These are phyloP conservation scores for Leptopilina syphax DNA, from an alignment of 2,888 invertebrate genomes.

Conservation along the genomic window DNA sequence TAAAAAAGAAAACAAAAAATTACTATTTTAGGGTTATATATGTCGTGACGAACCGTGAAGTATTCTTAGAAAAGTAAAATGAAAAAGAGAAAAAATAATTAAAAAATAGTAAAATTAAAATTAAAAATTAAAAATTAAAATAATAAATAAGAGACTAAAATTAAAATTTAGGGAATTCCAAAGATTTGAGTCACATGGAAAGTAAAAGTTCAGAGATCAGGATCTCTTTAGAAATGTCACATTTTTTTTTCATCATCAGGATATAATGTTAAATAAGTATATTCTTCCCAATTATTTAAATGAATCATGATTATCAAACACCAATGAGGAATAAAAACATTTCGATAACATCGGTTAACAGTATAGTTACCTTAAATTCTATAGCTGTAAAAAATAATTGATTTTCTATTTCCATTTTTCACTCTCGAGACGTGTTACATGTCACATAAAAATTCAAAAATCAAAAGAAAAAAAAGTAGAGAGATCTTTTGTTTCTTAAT, in stretches of 20 bases:
- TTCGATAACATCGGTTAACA: neutral
- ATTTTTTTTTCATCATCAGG: too few relatives aligned
- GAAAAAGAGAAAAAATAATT: conserved; percentile 23
- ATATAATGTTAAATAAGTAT: too few relatives aligned
- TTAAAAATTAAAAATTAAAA: neutral
- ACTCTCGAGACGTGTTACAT: neutral
- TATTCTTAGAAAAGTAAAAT: conserved; percentile 39
- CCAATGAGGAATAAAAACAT: neutral
- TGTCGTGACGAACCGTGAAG: conserved; percentile 12
- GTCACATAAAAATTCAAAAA: neutral
- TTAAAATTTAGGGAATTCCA: conserved; percentile 4
- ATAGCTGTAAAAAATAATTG: neutral
- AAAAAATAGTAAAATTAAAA: neutral
- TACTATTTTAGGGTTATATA: neutral
- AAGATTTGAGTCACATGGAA: conserved; percentile 18
- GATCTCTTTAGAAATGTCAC: neutral
- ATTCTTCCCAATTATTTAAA: too few relatives aligned
- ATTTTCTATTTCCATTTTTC: conserved; percentile 8
- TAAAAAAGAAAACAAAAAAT: too few relatives aligned
- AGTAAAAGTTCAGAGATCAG: conserved; percentile 6
- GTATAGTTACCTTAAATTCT: neutral
- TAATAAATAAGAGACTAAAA: neutral
- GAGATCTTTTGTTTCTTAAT: neutral
- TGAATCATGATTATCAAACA: too few relatives aligned
- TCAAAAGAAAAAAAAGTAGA: neutral